These are phyloP conservation scores for Buphagus erythrorhynchus DNA, from an alignment of 2,797 vertebrate genomes.

Conservation along the genomic window DNA sequence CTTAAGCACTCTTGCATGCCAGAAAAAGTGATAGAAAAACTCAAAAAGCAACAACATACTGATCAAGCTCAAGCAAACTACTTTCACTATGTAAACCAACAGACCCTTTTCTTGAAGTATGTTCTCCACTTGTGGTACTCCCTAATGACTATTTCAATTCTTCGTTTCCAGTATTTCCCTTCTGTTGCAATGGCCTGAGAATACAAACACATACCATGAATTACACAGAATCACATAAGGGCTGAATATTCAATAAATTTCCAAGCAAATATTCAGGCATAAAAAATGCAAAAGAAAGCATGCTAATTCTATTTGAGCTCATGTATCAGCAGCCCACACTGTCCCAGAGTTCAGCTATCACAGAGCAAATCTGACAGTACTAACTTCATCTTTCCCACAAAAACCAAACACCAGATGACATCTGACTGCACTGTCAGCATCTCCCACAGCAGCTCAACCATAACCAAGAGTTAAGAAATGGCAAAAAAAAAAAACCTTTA, in stretches of 20 bases:
- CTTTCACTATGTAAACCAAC: background rate
- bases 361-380: background rate
- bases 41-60: background rate
- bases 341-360: background rate
- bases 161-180: conserved; percentile 93
- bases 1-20: background rate
- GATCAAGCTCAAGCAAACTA: background rate
- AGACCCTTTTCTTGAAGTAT: conserved; percentile 98
- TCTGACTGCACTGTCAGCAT: background rate
- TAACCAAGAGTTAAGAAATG: background rate
- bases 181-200: conserved; percentile 88
- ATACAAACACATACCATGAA: conserved; percentile 2
- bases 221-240: background rate
- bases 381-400: background rate
- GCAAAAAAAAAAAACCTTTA: background rate
- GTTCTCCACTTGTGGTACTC: conserved; percentile 99
- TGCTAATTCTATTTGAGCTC: conserved; percentile 21
- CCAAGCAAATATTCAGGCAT: conserved; percentile 48
- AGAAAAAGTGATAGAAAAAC: background rate
- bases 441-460: background rate
- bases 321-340: background rate
- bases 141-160: conserved; percentile 94
- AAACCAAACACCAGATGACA: background rate
- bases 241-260: background rate
- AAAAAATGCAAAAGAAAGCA: conserved; percentile 50